Base-by-base conservation (phyloP, 2,113 vertebrate genomes). In the Melanocharis versteri region DNA sequence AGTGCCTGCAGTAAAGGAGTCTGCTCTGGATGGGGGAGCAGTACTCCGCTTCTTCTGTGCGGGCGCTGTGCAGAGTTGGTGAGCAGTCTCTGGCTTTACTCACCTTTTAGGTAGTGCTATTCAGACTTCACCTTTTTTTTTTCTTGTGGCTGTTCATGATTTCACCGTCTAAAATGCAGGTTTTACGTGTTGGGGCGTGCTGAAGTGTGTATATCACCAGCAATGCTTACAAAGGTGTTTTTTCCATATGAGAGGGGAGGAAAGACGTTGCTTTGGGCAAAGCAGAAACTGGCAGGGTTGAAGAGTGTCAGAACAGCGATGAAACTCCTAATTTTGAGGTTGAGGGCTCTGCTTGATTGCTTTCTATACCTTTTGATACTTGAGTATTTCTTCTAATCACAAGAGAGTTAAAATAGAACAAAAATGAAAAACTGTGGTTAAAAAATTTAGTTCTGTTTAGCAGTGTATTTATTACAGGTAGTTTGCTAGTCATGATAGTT, bases 201-300 rank as follows among this genome's bases (percentile, higher is more conserved):
- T 6, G 2, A 60, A 31, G 37, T 68, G 7, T 48, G 12, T 83
- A 1, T 69, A 11, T 57, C 24, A 61, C 33, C 31, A 44, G 15
- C 30, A 64, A 0, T 77, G 15, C 37, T 56, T 72, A 57, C 35
- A 31, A 37, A 54, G 13, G 13, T 84, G 3, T 31, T 89, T 85
- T 56, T 66, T 27, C 37, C 2, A 2, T n/a, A 58, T 26, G 12
- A 40, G 10, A 1, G 0, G 7, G 4, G 21, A 65, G 44, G 17
- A 39, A 92, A 57, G 54, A 39, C 13, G 11, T 24, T 39, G 26
- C 44, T 81, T 50, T 72, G 44, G 73, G 35, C 18, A 47, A 82
- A 66, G 19, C 27, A 58, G 51, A 75, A 71, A 45, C 10, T 40
- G 26, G 2, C 15, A 72, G 44, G 8, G 12, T 68, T 62, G 57